Percentiles rank a stretch among this genome's conserved stretches.
These are phyloP conservation scores for Hypena proboscidalis DNA, from an alignment of 2,888 invertebrate genomes.

Conservation along the genomic window DNA sequence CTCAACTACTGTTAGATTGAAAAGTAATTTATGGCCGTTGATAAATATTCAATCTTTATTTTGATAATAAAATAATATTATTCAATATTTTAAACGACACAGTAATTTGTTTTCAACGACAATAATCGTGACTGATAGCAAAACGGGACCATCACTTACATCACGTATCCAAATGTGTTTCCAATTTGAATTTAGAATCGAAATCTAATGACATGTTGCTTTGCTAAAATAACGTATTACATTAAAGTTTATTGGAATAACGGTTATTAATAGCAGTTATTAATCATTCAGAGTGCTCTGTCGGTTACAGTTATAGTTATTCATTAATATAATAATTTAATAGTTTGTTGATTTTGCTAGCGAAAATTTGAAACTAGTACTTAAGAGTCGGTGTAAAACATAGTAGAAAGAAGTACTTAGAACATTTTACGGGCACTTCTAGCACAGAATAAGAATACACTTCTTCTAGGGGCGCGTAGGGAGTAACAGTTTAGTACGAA, in stretches of 20 bases:
- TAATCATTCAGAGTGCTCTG: slow-evolving; percentile 35
- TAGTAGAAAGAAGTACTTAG: no score
- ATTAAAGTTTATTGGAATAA: slow-evolving; percentile 34
- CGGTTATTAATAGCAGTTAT: slow-evolving; percentile 36
- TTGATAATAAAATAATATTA: no score
- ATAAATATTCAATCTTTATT: no score
- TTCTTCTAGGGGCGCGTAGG: no score
- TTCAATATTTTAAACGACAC: no score
- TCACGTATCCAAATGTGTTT: slow-evolving; percentile 11
- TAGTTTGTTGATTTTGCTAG: slow-evolving; percentile 12
- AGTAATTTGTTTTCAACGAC: slow-evolving; percentile 1
- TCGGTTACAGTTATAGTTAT: slow-evolving; percentile 33
- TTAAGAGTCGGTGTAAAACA: no score
- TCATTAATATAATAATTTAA: background rate
- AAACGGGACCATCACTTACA: slow-evolving; percentile 13
- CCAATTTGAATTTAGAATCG: background rate
- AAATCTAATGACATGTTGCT: slow-evolving; percentile 15
- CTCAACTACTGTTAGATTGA: no score
- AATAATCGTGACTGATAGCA: slow-evolving; percentile 22
- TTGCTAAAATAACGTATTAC: slow-evolving; percentile 20
- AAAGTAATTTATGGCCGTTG: no score
- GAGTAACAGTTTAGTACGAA: no score
- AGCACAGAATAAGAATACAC: no score
- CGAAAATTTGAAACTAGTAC: slow-evolving; percentile 10
- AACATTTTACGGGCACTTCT: no score